These are phyloP conservation scores for Hofmannophila pseudospretella DNA, from an alignment of 2,888 invertebrate genomes.

Conservation along the genomic window DNA sequence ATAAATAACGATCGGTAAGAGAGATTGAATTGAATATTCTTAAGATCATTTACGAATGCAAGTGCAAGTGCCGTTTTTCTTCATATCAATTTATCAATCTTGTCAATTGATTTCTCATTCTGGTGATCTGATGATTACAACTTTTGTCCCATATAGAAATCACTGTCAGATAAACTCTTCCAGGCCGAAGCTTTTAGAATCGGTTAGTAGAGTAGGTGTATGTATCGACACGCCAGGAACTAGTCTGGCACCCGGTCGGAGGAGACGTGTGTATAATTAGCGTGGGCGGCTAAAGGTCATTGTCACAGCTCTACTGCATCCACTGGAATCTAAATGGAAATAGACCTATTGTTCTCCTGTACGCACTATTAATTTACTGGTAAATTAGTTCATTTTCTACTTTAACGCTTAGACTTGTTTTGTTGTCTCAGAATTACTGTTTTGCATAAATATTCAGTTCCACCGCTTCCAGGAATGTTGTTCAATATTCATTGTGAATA, in stretches of 20 bases:
- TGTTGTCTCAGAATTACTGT: not conserved
- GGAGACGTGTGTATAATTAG: conserved; percentile 68
- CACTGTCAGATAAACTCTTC: no score
- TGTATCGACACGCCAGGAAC: conserved; percentile 47
- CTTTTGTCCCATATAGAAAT: no score
- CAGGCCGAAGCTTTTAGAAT: not conserved
- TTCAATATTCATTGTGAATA: not conserved
- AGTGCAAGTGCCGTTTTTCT: no score
- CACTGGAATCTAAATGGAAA: conserved; percentile 49
- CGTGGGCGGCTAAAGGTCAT: conserved; percentile 74
- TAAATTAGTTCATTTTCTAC: conserved; percentile 1
- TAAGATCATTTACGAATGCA: no score
- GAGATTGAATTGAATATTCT: no score
- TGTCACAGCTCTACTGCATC: conserved; percentile 62
- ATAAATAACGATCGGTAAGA: no score
- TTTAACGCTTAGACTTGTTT: not conserved
- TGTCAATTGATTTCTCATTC: no score
- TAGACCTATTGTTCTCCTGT: conserved; percentile 42
- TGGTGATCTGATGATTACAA: no score
- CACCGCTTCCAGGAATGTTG: conserved; percentile 1
- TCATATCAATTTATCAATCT: no score
- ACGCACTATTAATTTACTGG: conserved; percentile 4
- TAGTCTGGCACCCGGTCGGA: conserved; percentile 52
- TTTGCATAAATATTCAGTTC: not conserved
- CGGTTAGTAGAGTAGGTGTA: conserved; percentile 17